Evolutionary conservation across 2,888 invertebrate species (phyloP), one percentile per base, ranked within the genome.

Genomic region (Drosophila mimetica): DNA sequence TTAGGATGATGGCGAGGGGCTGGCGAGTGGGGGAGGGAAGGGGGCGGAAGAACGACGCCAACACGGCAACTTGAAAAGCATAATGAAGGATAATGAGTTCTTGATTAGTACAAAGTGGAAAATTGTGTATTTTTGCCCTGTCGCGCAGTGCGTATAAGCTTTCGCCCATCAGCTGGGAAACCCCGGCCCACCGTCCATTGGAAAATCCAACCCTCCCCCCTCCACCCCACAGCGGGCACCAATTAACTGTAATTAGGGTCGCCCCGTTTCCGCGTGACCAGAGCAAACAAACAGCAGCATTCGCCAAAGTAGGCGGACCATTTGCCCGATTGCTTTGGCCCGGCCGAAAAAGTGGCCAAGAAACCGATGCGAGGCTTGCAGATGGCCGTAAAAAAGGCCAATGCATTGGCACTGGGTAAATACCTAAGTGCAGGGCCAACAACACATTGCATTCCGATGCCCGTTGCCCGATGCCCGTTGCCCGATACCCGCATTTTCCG

Each of bases 21-120:
- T 11, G 4, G 14, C 9, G 2, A 3, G 1, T 4, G 9, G 2
- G 47, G 6, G 1, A 18, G 13, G 47, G 16, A 2, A 0, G 1
- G 36, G 14, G 18, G 44, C 6, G 6, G 28, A 28, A 60, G 32
- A 41, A 42, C 46, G 67, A 36, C 41, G 71, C 58, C 71, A 37
- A 71, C 65, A 74, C 76, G 64, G 74, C 76, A 59, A 59, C 76
- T 79, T 63, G 76, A 74, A 79, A 77, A 71, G 77, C 77, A 77
- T 77, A 77, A 77, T 77, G 77, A 77, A 77, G 75, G 78, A 75
- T 79, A 79, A 79, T 79, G 78, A 79, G 78, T 80, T 77, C 78
- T 80, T 79, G 78, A 79, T 80, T 80, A 80, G 78, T 80, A 77
- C 80, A 80, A 79, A 79, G 78, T 79, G 78, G 80, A 79, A 77